phyloP scores from a whole-genome alignment of 2,113 vertebrate species.

The Leucosticte australis region DNA sequence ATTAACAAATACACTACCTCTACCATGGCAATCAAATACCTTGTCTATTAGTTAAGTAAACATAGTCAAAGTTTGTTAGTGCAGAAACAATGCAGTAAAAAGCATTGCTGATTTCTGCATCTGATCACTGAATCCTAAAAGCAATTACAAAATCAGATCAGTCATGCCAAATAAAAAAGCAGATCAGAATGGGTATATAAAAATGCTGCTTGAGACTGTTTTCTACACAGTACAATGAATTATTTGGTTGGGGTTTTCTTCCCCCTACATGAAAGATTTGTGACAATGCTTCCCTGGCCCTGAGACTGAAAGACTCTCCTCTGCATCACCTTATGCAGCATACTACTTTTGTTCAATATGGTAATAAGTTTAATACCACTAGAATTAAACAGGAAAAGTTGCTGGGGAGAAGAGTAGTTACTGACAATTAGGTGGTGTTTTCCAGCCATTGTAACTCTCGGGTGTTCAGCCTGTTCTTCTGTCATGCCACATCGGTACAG shows the following conservation, averaged over 20 bases:
- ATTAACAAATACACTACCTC: neutral
- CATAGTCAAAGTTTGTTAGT: neutral
- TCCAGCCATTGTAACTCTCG: rapidly evolving
- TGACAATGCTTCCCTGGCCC: neutral
- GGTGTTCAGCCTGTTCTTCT: neutral
- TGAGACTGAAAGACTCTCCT: neutral
- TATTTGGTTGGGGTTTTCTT: rapidly evolving
- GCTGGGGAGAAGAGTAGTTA: neutral
- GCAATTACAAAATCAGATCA: neutral
- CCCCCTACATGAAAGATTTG: neutral
- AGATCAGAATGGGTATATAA: neutral
- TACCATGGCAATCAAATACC: neutral
- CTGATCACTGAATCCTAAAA: neutral
- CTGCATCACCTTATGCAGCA: neutral
- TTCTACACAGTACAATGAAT: neutral
- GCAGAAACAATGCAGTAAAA: neutral
- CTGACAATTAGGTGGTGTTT: neutral
- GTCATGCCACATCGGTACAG: neutral
- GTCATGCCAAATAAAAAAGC: neutral
- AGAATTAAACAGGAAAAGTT: neutral
- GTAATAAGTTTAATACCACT: neutral
- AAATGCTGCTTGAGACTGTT: neutral
- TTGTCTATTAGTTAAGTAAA: neutral
- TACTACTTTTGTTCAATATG: neutral
- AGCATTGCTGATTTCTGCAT: neutral